phyloP scores from a whole-genome alignment of 2,797 vertebrate genomes.

The Cyprinella venusta region DNA sequence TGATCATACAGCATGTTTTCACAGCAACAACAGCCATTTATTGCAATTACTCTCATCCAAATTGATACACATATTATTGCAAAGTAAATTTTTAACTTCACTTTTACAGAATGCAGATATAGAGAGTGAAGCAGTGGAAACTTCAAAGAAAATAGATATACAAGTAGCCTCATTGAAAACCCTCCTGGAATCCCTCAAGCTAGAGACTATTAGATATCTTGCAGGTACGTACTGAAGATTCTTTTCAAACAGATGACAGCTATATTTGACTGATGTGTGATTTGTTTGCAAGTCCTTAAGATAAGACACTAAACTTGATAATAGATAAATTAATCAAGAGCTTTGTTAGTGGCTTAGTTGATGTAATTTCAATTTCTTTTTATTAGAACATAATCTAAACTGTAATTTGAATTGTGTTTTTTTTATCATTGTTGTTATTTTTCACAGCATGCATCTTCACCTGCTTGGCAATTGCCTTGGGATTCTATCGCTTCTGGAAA shows the following conservation, averaged over 20 bases:
- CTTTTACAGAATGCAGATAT: constrained; percentile 80
- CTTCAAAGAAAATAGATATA: constrained; percentile 92
- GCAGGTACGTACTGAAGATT: constrained; percentile 82
- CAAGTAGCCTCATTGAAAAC: constrained; percentile 96
- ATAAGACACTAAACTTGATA: neutral
- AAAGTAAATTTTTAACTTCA: neutral
- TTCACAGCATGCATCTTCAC: constrained; percentile 88
- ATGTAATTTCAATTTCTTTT: neutral
- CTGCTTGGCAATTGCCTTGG: constrained; percentile 90
- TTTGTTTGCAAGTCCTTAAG: neutral
- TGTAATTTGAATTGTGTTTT: neutral
- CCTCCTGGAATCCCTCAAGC: constrained; percentile 92
- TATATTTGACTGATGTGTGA: neutral
- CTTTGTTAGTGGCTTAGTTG: neutral
- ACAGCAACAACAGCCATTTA: neutral
- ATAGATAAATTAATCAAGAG: neutral
- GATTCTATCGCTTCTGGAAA: constrained; percentile 92
- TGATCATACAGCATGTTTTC: neutral
- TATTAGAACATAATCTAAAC: neutral
- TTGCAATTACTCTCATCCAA: neutral
- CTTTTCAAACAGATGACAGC: neutral
- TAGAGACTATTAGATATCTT: constrained; percentile 90
- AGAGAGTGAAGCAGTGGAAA: constrained; percentile 86
- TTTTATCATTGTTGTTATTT: neutral
- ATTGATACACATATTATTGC: neutral